Percentiles rank a stretch among this genome's conserved stretches.
These are phyloP conservation scores for Pholis gunnellus DNA, from an alignment of 2,113 vertebrate species.

Conservation along the genomic window DNA sequence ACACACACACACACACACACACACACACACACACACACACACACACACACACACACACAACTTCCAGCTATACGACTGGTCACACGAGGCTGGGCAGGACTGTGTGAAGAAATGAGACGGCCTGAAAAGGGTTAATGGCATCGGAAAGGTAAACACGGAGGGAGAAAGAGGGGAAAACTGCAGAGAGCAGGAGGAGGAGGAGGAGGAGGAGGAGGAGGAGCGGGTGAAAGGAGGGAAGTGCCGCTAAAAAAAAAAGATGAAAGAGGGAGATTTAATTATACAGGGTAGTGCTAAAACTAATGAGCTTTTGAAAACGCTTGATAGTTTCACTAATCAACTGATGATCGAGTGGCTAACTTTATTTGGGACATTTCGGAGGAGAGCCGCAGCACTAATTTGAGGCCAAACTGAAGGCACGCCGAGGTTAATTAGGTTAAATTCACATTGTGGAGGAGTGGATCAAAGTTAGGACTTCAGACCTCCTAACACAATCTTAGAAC, in stretches of 20 bases:
- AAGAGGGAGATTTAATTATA: constrained; percentile 77
- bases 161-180: constrained; percentile 66
- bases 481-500: not conserved
- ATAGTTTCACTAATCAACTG: constrained; percentile 81
- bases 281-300: constrained; percentile 67
- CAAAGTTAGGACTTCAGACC: constrained; percentile 37
- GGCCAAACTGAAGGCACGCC: constrained; percentile 58
- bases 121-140: constrained; percentile 76
- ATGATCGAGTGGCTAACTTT: constrained; percentile 78
- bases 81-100: constrained; percentile 76
- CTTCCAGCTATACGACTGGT: constrained; percentile 50
- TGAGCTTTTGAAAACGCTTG: constrained; percentile 72
- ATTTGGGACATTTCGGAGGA: constrained; percentile 65
- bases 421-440: constrained; percentile 65
- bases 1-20: constrained; percentile 33
- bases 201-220: constrained; percentile 51
- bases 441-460: constrained; percentile 28
- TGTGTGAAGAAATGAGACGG: constrained; percentile 68
- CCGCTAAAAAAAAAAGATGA: constrained; percentile 65
- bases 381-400: constrained; percentile 67
- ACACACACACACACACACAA: constrained; percentile 40
- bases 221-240: constrained; percentile 62
- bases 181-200: constrained; percentile 52
- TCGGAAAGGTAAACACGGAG: constrained; percentile 74
- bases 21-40: constrained; percentile 8